Evolutionary conservation across 2,888 invertebrate genomes (phyloP).

Genomic region (Cheilosia vulpina): DNA sequence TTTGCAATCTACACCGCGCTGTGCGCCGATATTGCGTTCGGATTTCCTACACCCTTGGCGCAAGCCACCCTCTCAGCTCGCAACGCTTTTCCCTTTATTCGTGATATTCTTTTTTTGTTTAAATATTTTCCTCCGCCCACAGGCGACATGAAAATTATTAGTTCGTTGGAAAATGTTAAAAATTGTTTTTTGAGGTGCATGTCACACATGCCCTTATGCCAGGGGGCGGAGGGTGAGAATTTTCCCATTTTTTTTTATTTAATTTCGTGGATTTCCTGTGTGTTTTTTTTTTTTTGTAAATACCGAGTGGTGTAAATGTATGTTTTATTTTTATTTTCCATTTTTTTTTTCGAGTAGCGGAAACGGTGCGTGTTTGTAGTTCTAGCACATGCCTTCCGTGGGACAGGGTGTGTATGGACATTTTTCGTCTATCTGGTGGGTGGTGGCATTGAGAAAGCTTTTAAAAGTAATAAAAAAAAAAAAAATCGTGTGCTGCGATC

Average conservation of each 20-base stretch:
- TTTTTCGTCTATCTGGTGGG: conserved; percentile 3
- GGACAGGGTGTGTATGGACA: neutral
- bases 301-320: conserved; percentile 11
- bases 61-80: neutral
- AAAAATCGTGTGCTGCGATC: conserved; percentile 41
- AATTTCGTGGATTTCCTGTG: conserved; percentile 10
- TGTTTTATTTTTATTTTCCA: conserved; percentile 1
- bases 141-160: conserved; percentile 48
- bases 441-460: conserved; percentile 30
- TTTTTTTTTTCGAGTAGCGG: conserved; percentile 14
- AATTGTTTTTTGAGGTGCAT: conserved; percentile 39
- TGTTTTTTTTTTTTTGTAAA: neutral
- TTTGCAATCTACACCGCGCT: conserved; percentile 45
- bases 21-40: conserved; percentile 31
- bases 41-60: neutral
- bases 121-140: conserved; percentile 30
- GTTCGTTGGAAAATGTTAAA: conserved; percentile 36
- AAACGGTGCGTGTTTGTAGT: conserved; percentile 52
- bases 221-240: neutral
- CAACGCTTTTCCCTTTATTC: neutral
- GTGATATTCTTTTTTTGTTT: conserved; percentile 6
- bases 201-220: conserved; percentile 18
- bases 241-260: conserved; percentile 1
- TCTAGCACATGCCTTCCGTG: conserved; percentile 28
- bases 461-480: conserved; percentile 15